Conservation (phyloP, 53 echinoderm and acorn worm genomes). For the Holothuria leucospilota region DNA sequence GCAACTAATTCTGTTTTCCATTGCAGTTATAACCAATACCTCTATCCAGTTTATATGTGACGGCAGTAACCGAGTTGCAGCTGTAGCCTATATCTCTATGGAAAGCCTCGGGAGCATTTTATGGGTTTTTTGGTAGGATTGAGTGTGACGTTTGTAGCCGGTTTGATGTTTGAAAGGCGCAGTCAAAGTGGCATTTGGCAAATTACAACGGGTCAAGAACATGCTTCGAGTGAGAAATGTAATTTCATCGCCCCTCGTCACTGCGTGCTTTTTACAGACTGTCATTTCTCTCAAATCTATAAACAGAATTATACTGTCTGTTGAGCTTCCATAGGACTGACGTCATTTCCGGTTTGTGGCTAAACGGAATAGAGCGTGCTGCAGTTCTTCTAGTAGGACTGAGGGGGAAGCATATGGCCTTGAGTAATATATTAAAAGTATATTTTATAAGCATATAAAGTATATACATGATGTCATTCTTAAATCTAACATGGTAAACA, state of each 20-base stretch:
- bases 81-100: conserved; percentile 17
- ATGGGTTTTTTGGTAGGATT: conserved; percentile 46
- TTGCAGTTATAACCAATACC: too few relatives aligned
- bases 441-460: not conserved
- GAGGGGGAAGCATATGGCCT: too few relatives aligned
- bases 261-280: conserved; percentile 11
- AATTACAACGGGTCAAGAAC: conserved; percentile 49
- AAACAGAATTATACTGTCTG: conserved; percentile 1
- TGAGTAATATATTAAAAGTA: too few relatives aligned
- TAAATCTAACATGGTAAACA: not conserved
- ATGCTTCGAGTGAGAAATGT: conserved; percentile 40
- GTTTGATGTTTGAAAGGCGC: conserved; percentile 44
- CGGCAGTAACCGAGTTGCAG: not conserved
- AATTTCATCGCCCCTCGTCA: conserved; percentile 43
- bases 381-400: too few relatives aligned
- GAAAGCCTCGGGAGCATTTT: conserved; percentile 41
- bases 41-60: too few relatives aligned
- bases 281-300: not conserved
- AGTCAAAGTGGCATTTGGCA: conserved; percentile 48
- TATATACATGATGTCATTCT: conserved; percentile 14
- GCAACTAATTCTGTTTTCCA: too few relatives aligned
- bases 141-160: conserved; percentile 36
- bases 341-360: conserved; percentile 30
- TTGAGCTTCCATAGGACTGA: not conserved
- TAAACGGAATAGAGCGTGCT: too few relatives aligned